These are phyloP conservation scores for Muscina levida DNA, from an alignment of 2,888 invertebrate genomes.

Conservation along the genomic window DNA sequence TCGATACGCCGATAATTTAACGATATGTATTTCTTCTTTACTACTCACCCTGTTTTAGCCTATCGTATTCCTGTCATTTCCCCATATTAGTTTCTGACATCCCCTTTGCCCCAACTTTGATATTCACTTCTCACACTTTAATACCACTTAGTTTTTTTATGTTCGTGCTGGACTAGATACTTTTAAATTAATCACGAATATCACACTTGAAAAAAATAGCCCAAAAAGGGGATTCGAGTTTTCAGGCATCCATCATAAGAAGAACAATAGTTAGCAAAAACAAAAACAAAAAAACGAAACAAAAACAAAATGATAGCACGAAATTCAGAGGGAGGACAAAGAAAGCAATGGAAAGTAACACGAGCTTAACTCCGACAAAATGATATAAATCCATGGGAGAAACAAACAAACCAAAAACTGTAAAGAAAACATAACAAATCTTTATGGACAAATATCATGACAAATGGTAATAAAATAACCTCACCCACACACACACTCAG, in stretches of 20 bases:
- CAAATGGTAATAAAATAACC: constrained; percentile 10
- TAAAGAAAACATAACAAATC: not conserved
- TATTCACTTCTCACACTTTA: no score
- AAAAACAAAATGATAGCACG: not conserved
- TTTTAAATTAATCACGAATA: constrained; percentile 37
- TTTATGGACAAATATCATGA: not conserved
- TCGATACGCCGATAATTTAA: no score
- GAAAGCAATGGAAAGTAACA: not conserved
- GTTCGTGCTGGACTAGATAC: no score
- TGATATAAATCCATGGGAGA: not conserved
- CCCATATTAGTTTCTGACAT: no score
- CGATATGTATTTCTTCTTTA: no score
- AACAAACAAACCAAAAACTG: not conserved
- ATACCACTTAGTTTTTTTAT: no score
- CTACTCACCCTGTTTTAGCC: no score
- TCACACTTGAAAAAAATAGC: constrained; percentile 32
- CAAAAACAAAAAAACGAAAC: not conserved
- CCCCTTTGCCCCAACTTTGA: no score
- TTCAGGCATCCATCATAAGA: constrained; percentile 14
- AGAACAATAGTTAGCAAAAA: not conserved
- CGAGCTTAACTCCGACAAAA: not conserved
- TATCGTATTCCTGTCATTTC: no score
- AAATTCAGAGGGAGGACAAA: not conserved
- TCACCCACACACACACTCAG: not conserved
- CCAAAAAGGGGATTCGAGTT: not conserved